Conservation (phyloP, 2,113 vertebrate species). For the Lutjanus erythropterus region DNA sequence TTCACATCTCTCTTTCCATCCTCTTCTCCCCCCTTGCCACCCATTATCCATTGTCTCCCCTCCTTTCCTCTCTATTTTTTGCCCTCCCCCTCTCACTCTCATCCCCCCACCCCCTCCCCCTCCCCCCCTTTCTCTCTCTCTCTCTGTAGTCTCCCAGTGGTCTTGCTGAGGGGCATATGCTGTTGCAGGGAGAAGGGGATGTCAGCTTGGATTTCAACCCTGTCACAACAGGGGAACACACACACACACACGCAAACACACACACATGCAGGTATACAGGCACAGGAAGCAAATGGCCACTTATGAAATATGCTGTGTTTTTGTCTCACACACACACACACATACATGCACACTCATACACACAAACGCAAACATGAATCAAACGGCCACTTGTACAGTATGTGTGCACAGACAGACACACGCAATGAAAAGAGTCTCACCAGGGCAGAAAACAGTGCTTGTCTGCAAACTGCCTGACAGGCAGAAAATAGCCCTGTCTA, state of each 20-base stretch:
- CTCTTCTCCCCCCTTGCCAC: constrained; percentile 43
- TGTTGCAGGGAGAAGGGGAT: constrained; percentile 79
- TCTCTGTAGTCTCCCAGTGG: constrained; percentile 77
- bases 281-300: constrained; percentile 68
- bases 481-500: constrained; percentile 73
- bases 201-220: constrained; percentile 83
- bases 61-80: constrained; percentile 51
- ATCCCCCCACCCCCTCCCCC: constrained; percentile 21
- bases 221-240: constrained; percentile 77
- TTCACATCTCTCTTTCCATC: constrained; percentile 45
- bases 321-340: constrained; percentile 16
- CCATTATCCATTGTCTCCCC: constrained; percentile 53
- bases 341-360: constrained; percentile 23
- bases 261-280: constrained; percentile 33
- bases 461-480: constrained; percentile 75
- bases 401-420: constrained; percentile 43
- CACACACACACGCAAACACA: constrained; percentile 22
- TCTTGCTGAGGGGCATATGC: constrained; percentile 85
- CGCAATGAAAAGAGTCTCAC: constrained; percentile 61
- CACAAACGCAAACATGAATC: constrained; percentile 58
- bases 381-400: constrained; percentile 59
- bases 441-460: constrained; percentile 66
- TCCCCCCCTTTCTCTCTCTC: constrained; percentile 46
- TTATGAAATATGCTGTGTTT: constrained; percentile 58
- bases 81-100: constrained; percentile 30